Evolutionary conservation across 2,113 vertebrate species (phyloP), one percentile per base, ranked within the genome.

Genomic region (Oriolus oriolus): DNA sequence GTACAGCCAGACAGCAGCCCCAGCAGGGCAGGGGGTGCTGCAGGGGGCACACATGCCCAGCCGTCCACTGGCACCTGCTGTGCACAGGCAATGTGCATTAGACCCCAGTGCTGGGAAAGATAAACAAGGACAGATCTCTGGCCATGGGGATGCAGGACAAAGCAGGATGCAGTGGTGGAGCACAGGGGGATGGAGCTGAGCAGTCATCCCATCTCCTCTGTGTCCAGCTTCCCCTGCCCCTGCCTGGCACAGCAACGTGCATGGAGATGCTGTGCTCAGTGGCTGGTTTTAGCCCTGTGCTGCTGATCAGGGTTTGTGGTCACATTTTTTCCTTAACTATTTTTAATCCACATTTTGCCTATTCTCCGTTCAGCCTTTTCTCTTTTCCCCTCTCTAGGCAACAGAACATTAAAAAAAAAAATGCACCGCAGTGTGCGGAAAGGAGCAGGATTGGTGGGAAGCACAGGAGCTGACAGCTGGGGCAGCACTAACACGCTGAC

Each of bases 241-340:
- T 70, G 57, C 74, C 77, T 50, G 89, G 69, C 87, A 26, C 53
- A 63, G 78, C 0, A 1, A 66, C 27, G 68, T 9, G 47, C 78
- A 20, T 13, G 8, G 54, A 87, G 42, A 77, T 18, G 69, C 56
- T 83, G 85, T 6, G 20, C 84, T 45, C 6, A 3, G 41, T 9
- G 10, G 21, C 47, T 90, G 91, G 4, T 69, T 81, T 79, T 44
- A 93, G 89, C 75, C 68, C 76, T 53, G 76, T 9, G 0, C 77
- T 89, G 82, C 47, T 37, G 68, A 31, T 84, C 89, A 60, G 83
- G 45, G 74, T 33, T 96, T 65, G 84, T 18, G 39, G 92, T 95
- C 92, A 71, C 92, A 95, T 93, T 93, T 90, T 93, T 96, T 94
- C 89, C 90, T 95, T 90, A 94, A 93, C 91, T 95, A 84, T 97